Conservation (phyloP, 2,888 invertebrate species). For the Zele albiditarsus region DNA sequence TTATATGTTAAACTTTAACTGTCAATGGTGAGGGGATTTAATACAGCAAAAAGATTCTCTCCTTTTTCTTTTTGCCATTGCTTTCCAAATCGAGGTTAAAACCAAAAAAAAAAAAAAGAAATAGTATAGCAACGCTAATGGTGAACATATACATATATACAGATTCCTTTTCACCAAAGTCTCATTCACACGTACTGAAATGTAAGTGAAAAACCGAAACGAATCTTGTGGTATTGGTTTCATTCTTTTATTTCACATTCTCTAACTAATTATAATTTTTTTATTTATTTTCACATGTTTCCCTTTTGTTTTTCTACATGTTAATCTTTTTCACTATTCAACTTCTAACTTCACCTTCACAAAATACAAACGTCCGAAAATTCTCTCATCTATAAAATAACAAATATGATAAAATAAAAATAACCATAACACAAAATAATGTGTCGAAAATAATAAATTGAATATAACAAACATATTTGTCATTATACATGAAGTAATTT, state of each 20-base stretch:
- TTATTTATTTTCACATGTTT: background rate
- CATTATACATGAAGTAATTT: no score
- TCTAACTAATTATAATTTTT: background rate
- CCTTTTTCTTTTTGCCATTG: background rate
- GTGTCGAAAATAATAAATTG: background rate
- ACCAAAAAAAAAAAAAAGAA: background rate
- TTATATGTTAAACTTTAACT: background rate
- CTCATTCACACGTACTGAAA: conserved; percentile 35
- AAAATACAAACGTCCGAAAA: background rate
- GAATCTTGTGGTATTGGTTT: conserved; percentile 19
- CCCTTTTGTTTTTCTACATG: background rate
- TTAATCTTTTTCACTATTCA: background rate
- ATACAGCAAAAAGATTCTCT: background rate
- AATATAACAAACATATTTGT: no score
- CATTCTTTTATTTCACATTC: background rate
- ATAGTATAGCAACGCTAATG: conserved; percentile 1
- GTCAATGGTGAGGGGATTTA: background rate
- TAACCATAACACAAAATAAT: background rate
- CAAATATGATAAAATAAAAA: background rate
- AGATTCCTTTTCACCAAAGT: conserved; percentile 18
- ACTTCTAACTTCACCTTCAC: background rate
- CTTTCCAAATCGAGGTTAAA: conserved; percentile 4
- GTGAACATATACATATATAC: background rate
- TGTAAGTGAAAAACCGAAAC: conserved; percentile 28
- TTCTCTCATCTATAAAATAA: background rate